phyloP scores from a whole-genome alignment of 2,888 invertebrate species.

The Cerceris ruficornis region DNA sequence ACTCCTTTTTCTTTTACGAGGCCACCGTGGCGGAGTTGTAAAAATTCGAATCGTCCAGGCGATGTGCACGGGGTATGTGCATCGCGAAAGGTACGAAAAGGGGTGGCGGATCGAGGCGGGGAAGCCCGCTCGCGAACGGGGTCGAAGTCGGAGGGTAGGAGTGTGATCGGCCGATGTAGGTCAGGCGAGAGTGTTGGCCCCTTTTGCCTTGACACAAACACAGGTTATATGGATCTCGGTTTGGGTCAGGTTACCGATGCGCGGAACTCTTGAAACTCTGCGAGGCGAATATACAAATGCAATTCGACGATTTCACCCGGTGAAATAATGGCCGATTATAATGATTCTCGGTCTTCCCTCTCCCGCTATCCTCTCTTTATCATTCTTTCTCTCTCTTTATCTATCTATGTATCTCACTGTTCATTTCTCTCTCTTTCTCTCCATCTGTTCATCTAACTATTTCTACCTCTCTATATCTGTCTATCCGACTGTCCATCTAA shows the following conservation, averaged over 20 bases:
- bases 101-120: conserved; percentile 21
- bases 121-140: conserved; percentile 59
- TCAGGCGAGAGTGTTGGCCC: conserved; percentile 78
- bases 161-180: conserved; percentile 74
- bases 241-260: conserved; percentile 64
- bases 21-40: not conserved
- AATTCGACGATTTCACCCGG: conserved; percentile 5
- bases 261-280: conserved; percentile 63
- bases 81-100: conserved; percentile 30
- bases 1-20: not conserved
- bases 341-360: not conserved
- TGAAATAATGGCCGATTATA: conserved; percentile 11
- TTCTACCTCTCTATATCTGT: too few relatives aligned
- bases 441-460: too few relatives aligned
- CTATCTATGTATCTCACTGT: too few relatives aligned
- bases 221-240: conserved; percentile 74
- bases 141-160: conserved; percentile 59
- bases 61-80: conserved; percentile 7
- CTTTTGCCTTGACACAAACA: conserved; percentile 78
- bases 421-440: too few relatives aligned
- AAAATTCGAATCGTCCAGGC: conserved; percentile 27
- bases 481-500: too few relatives aligned
- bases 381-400: too few relatives aligned
- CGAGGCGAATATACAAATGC: conserved; percentile 38
- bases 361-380: too few relatives aligned